These are phyloP conservation scores for Alectura lathami DNA, from an alignment of 2,113 vertebrate genomes.

Conservation along the genomic window DNA sequence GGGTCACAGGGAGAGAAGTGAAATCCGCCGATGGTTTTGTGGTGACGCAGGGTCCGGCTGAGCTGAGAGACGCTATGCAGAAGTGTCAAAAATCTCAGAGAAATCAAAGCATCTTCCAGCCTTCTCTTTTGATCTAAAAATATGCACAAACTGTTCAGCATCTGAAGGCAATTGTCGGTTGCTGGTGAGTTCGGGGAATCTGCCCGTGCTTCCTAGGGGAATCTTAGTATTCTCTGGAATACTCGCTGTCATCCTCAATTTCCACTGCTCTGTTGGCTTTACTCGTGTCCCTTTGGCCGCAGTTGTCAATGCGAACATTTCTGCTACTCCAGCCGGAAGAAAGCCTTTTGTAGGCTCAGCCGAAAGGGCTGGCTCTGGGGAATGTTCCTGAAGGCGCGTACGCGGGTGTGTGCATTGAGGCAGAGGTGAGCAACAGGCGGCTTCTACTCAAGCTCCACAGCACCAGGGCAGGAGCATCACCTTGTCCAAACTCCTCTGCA, in stretches of 20 bases:
- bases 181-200: slow-evolving; percentile 5
- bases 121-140: slow-evolving; percentile 55
- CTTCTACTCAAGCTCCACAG: fast-evolving
- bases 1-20: not conserved
- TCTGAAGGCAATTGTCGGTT: not conserved
- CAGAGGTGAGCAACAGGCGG: not conserved
- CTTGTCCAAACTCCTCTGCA: not conserved
- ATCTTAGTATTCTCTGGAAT: not conserved
- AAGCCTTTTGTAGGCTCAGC: slow-evolving; percentile 11
- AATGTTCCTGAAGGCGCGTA: not conserved
- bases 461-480: not conserved
- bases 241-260: not conserved
- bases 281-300: not conserved
- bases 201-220: not conserved
- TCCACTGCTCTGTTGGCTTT: not conserved
- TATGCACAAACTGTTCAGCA: not conserved
- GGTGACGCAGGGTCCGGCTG: not conserved
- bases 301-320: not conserved
- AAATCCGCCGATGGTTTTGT: not conserved
- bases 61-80: not conserved
- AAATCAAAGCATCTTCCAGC: not conserved
- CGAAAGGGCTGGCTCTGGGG: slow-evolving; percentile 21
- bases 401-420: not conserved
- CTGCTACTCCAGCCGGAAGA: not conserved
- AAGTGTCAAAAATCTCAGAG: not conserved